Evolutionary conservation across 2,797 vertebrate genomes (phyloP).

Genomic region (Sebastes trivittatus): DNA sequence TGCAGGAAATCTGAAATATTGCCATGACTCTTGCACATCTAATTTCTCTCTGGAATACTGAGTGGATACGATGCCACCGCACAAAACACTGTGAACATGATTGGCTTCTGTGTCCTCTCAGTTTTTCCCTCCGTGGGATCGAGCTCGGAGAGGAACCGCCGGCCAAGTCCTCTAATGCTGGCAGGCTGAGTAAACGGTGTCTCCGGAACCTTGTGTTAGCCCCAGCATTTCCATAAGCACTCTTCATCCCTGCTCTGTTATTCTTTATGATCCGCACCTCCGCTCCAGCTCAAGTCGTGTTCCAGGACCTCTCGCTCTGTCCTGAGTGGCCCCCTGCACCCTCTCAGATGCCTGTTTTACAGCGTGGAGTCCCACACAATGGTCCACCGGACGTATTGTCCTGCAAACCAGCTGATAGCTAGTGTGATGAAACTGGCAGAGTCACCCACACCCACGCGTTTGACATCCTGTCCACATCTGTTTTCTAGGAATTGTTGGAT

Average conservation of each 20-base stretch:
- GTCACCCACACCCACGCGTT: neutral
- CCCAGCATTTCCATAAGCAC: constrained; percentile 68
- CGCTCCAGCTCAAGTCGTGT: constrained; percentile 65
- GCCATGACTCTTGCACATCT: constrained; percentile 12
- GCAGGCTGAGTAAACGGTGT: constrained; percentile 75
- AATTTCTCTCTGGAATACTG: constrained; percentile 12
- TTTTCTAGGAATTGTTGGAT: constrained; percentile 35
- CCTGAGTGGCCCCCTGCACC: constrained; percentile 16
- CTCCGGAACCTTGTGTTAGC: constrained; percentile 72
- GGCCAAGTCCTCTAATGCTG: constrained; percentile 66
- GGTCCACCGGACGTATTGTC: neutral
- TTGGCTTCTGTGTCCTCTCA: constrained; percentile 43
- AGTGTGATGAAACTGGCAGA: constrained; percentile 2
- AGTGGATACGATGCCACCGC: neutral
- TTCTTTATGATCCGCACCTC: constrained; percentile 75
- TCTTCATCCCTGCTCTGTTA: constrained; percentile 74
- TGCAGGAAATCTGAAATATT: constrained; percentile 12
- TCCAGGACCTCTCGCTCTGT: constrained; percentile 50
- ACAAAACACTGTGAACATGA: constrained; percentile 20
- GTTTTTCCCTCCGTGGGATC: constrained; percentile 29
- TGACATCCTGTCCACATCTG: constrained; percentile 51
- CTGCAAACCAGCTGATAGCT: constrained; percentile 21
- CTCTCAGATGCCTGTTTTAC: constrained; percentile 15
- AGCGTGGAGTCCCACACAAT: neutral
- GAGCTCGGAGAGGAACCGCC: constrained; percentile 20